Evolutionary conservation across 2,797 vertebrate species (phyloP).

Genomic region (Prionace glauca): DNA sequence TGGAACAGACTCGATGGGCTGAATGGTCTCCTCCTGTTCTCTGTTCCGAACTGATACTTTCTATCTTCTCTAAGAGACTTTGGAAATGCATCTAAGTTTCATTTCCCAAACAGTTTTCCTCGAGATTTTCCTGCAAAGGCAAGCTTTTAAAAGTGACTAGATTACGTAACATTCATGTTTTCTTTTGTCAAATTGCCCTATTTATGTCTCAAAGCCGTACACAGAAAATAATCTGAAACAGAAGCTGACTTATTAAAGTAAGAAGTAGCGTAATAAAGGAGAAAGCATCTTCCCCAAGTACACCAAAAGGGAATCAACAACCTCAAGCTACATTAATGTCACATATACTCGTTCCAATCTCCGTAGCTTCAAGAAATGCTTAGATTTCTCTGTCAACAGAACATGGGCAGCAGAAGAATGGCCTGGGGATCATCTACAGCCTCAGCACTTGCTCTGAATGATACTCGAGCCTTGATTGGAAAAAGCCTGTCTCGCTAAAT

Average conservation of each 20-base stretch:
- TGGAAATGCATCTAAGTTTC: not conserved
- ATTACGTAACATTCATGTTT: not conserved
- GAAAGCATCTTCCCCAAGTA: not conserved
- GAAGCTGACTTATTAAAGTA: not conserved
- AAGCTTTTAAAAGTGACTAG: not conserved
- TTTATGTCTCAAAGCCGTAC: not conserved
- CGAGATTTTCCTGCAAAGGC: not conserved
- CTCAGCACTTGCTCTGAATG: not conserved
- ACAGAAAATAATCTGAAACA: not conserved
- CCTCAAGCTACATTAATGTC: not conserved
- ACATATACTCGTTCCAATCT: not conserved
- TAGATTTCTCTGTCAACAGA: not conserved
- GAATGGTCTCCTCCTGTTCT: not conserved
- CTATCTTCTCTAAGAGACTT: not conserved
- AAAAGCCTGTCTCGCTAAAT: not conserved
- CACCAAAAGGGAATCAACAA: not conserved
- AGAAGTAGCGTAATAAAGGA: too few species aligned
- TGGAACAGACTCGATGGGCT: not conserved
- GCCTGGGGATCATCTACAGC: not conserved
- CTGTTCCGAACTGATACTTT: not conserved
- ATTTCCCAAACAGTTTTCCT: not conserved
- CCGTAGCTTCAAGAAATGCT: not conserved
- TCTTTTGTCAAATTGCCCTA: not conserved
- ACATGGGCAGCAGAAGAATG: not conserved
- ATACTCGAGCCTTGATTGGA: not conserved